Evolutionary conservation across 2,888 invertebrate genomes (phyloP).

Genomic region (Cynaeus angustus): DNA sequence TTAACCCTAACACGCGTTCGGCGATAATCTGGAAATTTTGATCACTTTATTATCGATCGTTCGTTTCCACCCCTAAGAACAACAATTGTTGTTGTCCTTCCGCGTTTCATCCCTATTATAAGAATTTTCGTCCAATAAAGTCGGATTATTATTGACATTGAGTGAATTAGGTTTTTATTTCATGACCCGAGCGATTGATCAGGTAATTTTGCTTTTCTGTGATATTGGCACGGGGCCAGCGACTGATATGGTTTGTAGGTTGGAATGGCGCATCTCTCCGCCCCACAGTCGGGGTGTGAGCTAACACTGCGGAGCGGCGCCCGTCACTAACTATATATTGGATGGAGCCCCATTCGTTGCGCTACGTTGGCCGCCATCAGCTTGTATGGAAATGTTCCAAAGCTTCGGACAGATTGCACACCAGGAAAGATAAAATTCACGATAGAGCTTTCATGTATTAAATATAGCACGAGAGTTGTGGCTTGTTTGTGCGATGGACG

Average conservation of each 20-base stretch:
- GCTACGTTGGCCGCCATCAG: constrained; percentile 59
- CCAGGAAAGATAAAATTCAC: constrained; percentile 17
- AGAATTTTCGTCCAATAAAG: constrained; percentile 19
- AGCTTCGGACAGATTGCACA: constrained; percentile 22
- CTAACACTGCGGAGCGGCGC: constrained; percentile 60
- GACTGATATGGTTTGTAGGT: constrained; percentile 44
- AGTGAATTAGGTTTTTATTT: constrained; percentile 42
- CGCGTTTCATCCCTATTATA: constrained; percentile 3
- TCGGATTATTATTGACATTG: constrained; percentile 28
- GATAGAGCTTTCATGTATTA: neutral
- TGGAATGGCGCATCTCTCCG: constrained; percentile 62
- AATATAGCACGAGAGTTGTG: neutral
- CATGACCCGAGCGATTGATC: constrained; percentile 35
- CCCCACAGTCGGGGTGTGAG: constrained; percentile 61
- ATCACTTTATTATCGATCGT: constrained; percentile 2
- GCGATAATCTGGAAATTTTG: neutral
- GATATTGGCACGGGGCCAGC: constrained; percentile 57
- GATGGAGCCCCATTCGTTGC: constrained; percentile 66
- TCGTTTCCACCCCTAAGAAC: too few species aligned
- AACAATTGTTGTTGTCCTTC: constrained; percentile 16
- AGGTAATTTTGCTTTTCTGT: constrained; percentile 40
- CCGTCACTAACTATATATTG: constrained; percentile 67
- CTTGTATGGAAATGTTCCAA: constrained; percentile 45
- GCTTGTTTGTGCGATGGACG: constrained; percentile 1
- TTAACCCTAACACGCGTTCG: neutral